These are phyloP conservation scores for Myodes glareolus DNA, from an alignment of 2,113 vertebrate genomes.

Conservation along the genomic window DNA sequence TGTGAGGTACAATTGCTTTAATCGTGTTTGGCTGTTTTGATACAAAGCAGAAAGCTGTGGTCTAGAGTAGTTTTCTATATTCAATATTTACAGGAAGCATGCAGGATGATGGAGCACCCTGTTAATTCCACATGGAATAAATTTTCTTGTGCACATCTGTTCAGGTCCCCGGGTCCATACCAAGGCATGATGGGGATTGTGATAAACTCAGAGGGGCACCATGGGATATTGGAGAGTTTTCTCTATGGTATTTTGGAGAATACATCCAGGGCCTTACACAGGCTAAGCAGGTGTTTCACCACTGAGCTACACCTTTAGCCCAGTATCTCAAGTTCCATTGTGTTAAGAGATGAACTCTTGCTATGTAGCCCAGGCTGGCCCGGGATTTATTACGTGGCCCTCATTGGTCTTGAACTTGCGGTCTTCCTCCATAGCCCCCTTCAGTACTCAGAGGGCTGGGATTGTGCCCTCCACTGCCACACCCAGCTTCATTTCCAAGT, in stretches of 20 bases:
- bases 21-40: neutral
- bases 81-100: neutral
- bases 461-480: neutral
- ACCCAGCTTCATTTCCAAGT: neutral
- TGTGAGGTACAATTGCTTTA: slow-evolving; percentile 90
- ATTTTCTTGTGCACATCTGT: neutral
- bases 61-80: neutral
- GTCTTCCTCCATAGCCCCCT: neutral
- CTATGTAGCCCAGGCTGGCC: neutral
- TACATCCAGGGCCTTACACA: neutral
- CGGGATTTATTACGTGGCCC: neutral
- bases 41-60: neutral
- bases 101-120: neutral
- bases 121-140: neutral
- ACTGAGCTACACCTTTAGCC: neutral
- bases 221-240: neutral
- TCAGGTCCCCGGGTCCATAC: neutral
- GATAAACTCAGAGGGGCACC: neutral
- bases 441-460: neutral
- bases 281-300: neutral
- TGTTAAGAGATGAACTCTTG: neutral
- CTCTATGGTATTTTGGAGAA: neutral
- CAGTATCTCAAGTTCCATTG: neutral
- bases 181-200: too few species aligned
- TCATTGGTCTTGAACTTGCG: neutral